These are phyloP conservation scores for Peromyscus aztecus DNA, from an alignment of 2,797 vertebrate genomes.

Conservation along the genomic window DNA sequence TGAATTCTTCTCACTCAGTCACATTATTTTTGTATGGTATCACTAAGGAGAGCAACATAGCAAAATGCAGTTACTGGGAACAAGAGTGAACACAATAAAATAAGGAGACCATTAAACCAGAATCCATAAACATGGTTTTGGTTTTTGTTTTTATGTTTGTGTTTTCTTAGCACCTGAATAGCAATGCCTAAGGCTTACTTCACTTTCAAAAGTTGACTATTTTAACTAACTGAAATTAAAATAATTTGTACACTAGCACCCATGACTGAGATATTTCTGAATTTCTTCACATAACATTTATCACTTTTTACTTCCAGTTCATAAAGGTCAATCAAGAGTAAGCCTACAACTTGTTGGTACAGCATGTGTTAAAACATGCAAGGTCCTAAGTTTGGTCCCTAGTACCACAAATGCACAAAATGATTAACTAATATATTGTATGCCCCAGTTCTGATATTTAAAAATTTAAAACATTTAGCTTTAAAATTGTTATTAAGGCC, in stretches of 20 bases:
- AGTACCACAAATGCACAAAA: not conserved
- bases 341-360: not conserved
- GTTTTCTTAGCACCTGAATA: not conserved
- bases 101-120: not conserved
- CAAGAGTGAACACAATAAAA: not conserved
- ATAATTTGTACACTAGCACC: not conserved
- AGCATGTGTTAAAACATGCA: not conserved
- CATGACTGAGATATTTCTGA: conserved; percentile 16
- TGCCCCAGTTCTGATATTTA: not conserved
- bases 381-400: not conserved
- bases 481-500: conserved; percentile 30
- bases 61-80: not conserved
- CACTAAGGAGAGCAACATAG: not conserved
- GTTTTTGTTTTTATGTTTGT: not conserved
- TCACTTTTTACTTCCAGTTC: not conserved
- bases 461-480: conserved; percentile 33
- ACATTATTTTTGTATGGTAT: conserved; percentile 5
- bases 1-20: conserved; percentile 24
- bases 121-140: not conserved
- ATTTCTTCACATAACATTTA: conserved; percentile 11
- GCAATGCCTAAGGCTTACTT: not conserved
- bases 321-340: not conserved
- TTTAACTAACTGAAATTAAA: conserved; percentile 42
- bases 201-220: not conserved
- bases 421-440: not conserved